phyloP scores from a whole-genome alignment of 1,140 invertebrate genomes.

The Mycetomoellerius zeteki region DNA sequence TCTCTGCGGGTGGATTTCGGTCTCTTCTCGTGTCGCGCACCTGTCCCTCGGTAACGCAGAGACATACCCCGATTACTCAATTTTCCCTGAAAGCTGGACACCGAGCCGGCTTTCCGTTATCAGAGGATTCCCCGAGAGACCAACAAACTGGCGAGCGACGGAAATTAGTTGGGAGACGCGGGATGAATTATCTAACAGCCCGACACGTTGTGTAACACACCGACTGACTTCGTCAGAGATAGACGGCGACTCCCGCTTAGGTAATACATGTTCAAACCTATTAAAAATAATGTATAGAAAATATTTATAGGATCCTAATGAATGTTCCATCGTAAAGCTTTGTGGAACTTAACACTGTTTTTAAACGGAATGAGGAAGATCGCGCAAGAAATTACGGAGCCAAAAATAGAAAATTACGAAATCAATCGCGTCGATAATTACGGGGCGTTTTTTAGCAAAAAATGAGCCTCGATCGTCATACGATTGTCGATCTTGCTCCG shows the following conservation, averaged over 20 bases:
- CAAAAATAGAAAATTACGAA: not conserved
- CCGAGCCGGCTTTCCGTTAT: not conserved
- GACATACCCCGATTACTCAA: not conserved
- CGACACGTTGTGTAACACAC: conserved; percentile 63
- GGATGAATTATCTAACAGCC: conserved; percentile 68
- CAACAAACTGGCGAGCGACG: conserved; percentile 26
- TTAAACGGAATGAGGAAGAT: not conserved
- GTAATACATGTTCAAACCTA: not conserved
- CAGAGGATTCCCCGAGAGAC: not conserved
- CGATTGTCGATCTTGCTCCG: not conserved
- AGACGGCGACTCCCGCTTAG: not conserved
- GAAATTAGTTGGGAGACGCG: conserved; percentile 37
- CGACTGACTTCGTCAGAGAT: conserved; percentile 55
- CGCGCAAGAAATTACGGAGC: not conserved
- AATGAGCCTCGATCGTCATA: not conserved
- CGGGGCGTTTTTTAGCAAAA: not conserved
- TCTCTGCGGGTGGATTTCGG: not conserved
- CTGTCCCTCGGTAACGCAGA: not conserved
- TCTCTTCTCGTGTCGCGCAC: not conserved
- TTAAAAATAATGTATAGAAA: not conserved
- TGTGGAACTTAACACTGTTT: not conserved
- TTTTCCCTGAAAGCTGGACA: not conserved
- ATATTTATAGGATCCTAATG: not conserved
- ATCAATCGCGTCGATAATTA: not conserved
- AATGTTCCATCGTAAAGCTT: not conserved